These are phyloP conservation scores for Chromobotia macracanthus DNA, from an alignment of 2,797 vertebrate species.

Conservation along the genomic window DNA sequence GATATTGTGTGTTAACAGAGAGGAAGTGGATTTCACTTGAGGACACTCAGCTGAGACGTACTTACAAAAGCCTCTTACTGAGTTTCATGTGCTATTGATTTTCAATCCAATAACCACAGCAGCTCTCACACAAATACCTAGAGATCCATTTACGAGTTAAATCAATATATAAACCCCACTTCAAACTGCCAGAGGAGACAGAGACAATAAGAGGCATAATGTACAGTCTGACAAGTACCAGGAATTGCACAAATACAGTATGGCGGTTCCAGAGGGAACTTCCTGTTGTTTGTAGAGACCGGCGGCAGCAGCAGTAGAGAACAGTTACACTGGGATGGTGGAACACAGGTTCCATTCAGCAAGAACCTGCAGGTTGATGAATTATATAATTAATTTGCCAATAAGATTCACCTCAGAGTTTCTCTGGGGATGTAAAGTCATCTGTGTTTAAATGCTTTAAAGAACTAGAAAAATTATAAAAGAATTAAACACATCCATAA, in stretches of 20 bases:
- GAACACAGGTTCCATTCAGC: constrained; percentile 73
- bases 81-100: constrained; percentile 14
- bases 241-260: constrained; percentile 79
- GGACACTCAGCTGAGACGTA: not conserved
- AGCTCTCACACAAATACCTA: not conserved
- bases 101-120: constrained; percentile 14
- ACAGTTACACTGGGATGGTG: constrained; percentile 77
- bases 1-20: not conserved
- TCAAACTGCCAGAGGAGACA: not conserved
- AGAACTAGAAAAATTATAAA: not conserved
- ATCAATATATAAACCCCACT: not conserved
- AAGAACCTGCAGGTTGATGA: constrained; percentile 73
- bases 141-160: not conserved
- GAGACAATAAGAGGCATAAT: not conserved
- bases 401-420: too few relatives aligned
- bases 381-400: too few relatives aligned
- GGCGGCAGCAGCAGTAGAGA: constrained; percentile 63
- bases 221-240: constrained; percentile 75
- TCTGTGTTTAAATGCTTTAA: too few relatives aligned
- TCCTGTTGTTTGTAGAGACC: constrained; percentile 67
- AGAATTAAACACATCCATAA: too few relatives aligned
- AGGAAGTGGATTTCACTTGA: not conserved
- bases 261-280: constrained; percentile 70
- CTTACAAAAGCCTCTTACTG: constrained; percentile 8
- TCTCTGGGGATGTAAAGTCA: too few relatives aligned